A percentile compares a stretch with the other conserved stretches of the same genome.
Conservation (phyloP, 1,140 invertebrate genomes). For the Scaptomyza hsui region DNA sequence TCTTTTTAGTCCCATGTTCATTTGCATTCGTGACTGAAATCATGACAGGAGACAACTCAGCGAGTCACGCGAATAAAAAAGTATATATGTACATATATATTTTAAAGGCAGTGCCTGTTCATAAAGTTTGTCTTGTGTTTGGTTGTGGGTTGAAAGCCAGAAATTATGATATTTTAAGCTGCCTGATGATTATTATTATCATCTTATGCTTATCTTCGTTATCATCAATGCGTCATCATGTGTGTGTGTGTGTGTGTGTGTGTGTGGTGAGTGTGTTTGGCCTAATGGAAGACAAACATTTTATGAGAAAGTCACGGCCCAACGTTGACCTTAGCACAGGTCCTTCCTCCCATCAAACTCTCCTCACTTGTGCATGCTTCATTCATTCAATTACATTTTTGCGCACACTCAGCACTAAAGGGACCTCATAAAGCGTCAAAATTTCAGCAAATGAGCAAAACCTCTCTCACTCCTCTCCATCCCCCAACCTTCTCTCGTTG, state of each 20-base stretch:
- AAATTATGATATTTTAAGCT: constrained; percentile 37
- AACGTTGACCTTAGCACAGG: constrained; percentile 47
- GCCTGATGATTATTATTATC: not conserved
- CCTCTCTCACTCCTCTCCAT: constrained; percentile 4
- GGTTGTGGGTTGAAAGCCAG: not conserved
- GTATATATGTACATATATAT: constrained; percentile 13
- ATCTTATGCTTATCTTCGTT: constrained; percentile 2
- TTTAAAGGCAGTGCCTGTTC: constrained; percentile 35
- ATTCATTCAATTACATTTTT: constrained; percentile 82
- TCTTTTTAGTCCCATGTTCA: constrained; percentile 38
- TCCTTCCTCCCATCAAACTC: not conserved
- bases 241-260: constrained; percentile 37
- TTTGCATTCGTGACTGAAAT: constrained; percentile 74
- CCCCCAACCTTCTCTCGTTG: constrained; percentile 35
- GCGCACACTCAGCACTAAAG: constrained; percentile 81
- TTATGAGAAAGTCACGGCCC: constrained; percentile 54
- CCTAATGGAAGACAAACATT: constrained; percentile 82
- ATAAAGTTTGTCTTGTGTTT: constrained; percentile 46
- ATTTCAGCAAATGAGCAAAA: constrained; percentile 72
- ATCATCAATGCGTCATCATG: constrained; percentile 6
- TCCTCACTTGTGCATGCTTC: constrained; percentile 23
- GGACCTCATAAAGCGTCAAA: constrained; percentile 82
- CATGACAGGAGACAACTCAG: constrained; percentile 54
- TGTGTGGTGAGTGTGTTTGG: constrained; percentile 53
- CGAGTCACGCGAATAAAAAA: constrained; percentile 38